phyloP scores from a whole-genome alignment of 2,797 vertebrate species.

The Zenarchopterus dispar region DNA sequence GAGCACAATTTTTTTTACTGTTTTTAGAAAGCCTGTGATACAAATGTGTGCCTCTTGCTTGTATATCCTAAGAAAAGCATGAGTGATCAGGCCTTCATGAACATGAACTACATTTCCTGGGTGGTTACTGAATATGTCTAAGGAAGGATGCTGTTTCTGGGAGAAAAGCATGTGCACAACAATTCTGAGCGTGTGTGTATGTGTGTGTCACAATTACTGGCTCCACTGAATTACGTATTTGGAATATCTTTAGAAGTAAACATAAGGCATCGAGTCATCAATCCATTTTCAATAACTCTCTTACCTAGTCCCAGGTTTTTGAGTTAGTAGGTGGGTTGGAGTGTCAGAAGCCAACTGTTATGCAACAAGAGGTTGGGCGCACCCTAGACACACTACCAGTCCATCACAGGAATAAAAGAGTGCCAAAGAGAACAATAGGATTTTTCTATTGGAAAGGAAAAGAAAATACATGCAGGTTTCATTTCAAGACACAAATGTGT shows the following conservation, averaged over 20 bases:
- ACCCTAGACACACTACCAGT: background rate
- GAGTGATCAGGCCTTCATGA: constrained; percentile 16
- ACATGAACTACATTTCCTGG: constrained; percentile 52
- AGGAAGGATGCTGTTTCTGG: constrained; percentile 73
- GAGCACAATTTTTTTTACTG: constrained; percentile 31
- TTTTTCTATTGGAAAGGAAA: no score
- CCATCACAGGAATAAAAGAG: background rate
- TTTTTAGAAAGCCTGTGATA: constrained; percentile 47
- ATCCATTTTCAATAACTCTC: background rate
- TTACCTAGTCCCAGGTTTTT: no score
- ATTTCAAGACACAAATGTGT: no score
- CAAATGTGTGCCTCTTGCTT: constrained; percentile 4
- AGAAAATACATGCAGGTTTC: no score
- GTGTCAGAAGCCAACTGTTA: no score
- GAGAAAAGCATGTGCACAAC: constrained; percentile 66
- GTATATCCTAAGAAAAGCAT: constrained; percentile 14
- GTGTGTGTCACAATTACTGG: background rate
- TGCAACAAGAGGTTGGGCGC: no score
- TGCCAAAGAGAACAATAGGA: no score
- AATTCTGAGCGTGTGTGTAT: constrained; percentile 16
- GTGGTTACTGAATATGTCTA: constrained; percentile 64
- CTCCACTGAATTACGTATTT: background rate
- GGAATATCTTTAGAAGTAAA: background rate
- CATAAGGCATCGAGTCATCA: background rate
- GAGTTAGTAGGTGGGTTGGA: no score